Conservation (phyloP, 2,797 vertebrate species). For the Hapalemur alaotrensis region DNA sequence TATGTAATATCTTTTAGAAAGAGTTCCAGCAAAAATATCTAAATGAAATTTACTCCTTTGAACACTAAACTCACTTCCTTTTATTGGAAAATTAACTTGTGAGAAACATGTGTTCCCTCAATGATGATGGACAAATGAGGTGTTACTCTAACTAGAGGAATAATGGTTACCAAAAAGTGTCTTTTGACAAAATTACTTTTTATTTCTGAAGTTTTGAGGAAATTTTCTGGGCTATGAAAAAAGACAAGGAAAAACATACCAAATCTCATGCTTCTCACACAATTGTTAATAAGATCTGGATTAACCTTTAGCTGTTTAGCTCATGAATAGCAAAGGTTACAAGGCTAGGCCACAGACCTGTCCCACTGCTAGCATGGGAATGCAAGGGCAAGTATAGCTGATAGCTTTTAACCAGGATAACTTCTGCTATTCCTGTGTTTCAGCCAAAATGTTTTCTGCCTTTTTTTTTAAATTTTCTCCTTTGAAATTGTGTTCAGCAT, state of each 20-base stretch:
- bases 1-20: slow-evolving; percentile 57
- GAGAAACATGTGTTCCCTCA: slow-evolving; percentile 16
- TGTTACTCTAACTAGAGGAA: slow-evolving; percentile 59
- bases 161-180: slow-evolving; percentile 55
- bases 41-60: slow-evolving; percentile 59
- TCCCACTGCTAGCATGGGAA: not conserved
- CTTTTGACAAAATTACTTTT: slow-evolving; percentile 44
- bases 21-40: slow-evolving; percentile 69
- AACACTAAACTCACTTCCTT: slow-evolving; percentile 53
- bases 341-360: not conserved
- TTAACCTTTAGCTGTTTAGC: not conserved
- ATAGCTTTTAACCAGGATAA: not conserved
- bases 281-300: not conserved
- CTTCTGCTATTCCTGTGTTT: not conserved
- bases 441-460: slow-evolving; percentile 64
- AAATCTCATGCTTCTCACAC: slow-evolving; percentile 11
- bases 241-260: not conserved
- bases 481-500: slow-evolving; percentile 65
- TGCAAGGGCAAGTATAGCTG: not conserved
- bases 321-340: not conserved
- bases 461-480: slow-evolving; percentile 53
- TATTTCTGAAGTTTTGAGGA: slow-evolving; percentile 54
- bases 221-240: slow-evolving; percentile 54
- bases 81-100: slow-evolving; percentile 72
- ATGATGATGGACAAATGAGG: slow-evolving; percentile 65